Percentiles rank a stretch among this genome's conserved stretches.
These are phyloP conservation scores for Cheilosia vernalis DNA, from an alignment of 2,888 invertebrate genomes.

Conservation along the genomic window DNA sequence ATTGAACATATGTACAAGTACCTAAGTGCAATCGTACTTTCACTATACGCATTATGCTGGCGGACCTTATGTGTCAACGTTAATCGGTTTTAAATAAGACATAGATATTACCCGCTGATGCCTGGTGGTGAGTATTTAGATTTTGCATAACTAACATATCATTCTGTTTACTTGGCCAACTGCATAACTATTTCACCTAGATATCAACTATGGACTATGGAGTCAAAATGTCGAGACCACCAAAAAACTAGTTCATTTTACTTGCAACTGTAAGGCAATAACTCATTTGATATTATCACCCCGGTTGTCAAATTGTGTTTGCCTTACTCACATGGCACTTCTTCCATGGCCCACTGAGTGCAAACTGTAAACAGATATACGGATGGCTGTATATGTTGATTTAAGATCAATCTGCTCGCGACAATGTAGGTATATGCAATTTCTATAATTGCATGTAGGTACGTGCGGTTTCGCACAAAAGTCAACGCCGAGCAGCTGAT, in stretches of 20 bases:
- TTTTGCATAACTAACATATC: no score
- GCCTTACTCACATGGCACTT: conserved; percentile 25
- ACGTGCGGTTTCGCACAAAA: conserved; percentile 23
- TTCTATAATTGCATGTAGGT: not conserved
- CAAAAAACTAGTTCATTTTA: conserved; percentile 1
- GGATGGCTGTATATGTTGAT: not conserved
- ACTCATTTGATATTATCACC: conserved; percentile 20
- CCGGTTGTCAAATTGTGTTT: conserved; percentile 15
- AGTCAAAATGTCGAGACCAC: not conserved
- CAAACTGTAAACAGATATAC: not conserved
- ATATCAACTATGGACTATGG: not conserved
- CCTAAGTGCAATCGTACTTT: no score
- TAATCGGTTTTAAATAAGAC: no score
- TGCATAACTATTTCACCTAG: conserved; percentile 4
- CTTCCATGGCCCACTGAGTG: conserved; percentile 43
- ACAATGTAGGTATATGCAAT: not conserved
- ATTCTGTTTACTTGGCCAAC: not conserved
- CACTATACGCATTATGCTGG: no score
- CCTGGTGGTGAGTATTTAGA: no score
- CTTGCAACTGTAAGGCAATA: conserved; percentile 4
- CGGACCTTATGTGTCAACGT: no score
- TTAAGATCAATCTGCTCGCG: not conserved
- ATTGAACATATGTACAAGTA: no score
- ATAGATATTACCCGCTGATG: no score
- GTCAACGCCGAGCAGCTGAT: conserved; percentile 21